A percentile compares a stretch with the other conserved stretches of the same genome.
Conservation (phyloP, 2,113 vertebrate genomes). For the Dipodomys ordii region DNA sequence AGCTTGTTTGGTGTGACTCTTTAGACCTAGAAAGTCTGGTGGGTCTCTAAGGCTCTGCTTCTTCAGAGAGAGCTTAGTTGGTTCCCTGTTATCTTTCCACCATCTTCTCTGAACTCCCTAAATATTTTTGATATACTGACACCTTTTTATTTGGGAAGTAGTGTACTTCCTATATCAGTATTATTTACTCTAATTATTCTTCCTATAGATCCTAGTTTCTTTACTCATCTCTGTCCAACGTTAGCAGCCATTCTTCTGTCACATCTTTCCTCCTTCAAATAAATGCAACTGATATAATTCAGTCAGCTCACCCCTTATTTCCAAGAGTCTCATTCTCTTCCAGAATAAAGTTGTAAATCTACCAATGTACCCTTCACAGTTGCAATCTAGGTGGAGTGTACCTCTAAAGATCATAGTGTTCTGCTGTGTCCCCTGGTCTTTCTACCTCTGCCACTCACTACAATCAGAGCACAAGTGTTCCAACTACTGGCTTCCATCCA, state of each 20-base stretch:
- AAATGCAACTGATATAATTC: not conserved
- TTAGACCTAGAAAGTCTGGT: too few species aligned
- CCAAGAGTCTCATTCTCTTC: not conserved
- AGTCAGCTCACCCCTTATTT: not conserved
- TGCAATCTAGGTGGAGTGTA: not conserved
- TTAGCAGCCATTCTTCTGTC: not conserved
- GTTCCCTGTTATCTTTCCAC: too few species aligned
- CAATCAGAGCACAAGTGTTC: not conserved
- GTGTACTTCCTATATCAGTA: not conserved
- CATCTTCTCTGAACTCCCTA: too few species aligned
- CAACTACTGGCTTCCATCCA: not conserved
- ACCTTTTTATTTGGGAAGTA: not conserved
- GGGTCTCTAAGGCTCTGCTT: too few species aligned
- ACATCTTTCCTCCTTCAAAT: not conserved
- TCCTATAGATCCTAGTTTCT: not conserved
- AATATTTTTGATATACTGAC: not conserved
- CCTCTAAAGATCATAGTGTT: not conserved
- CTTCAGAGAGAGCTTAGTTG: too few species aligned
- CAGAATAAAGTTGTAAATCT: not conserved
- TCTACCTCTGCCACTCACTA: not conserved
- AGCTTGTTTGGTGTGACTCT: too few species aligned
- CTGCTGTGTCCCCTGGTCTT: not conserved
- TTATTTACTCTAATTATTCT: not conserved
- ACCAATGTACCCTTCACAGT: too few species aligned
- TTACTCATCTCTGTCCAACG: not conserved